phyloP scores from a whole-genome alignment of 1,140 invertebrate species.

The Leptinotarsa undecemlineata region DNA sequence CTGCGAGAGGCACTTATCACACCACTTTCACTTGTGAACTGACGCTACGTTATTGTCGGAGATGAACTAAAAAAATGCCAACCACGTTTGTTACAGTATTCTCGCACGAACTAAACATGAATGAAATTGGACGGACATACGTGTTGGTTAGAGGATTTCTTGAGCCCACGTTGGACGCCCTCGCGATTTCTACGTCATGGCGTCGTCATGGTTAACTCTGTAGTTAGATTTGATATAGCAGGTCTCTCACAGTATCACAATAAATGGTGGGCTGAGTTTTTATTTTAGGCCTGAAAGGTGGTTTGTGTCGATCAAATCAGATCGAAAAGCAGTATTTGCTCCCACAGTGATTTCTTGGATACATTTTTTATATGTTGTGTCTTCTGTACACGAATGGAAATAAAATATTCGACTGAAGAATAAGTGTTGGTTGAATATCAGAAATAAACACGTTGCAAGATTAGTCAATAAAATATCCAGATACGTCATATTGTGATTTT shows the following conservation, averaged over 20 bases:
- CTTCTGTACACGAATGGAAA: neutral
- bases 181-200: conserved; percentile 24
- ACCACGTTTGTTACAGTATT: neutral
- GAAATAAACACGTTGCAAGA: too few species aligned
- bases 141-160: conserved; percentile 25
- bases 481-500: too few species aligned
- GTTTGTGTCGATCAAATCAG: neutral
- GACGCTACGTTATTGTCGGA: neutral
- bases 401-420: too few species aligned
- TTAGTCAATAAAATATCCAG: too few species aligned
- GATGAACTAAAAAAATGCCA: neutral
- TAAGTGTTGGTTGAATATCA: too few species aligned
- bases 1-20: neutral
- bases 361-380: neutral
- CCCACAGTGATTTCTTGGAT: too few species aligned
- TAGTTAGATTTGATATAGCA: conserved; percentile 10
- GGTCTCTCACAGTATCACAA: conserved; percentile 1
- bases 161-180: conserved; percentile 28
- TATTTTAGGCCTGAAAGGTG: conserved; percentile 10
- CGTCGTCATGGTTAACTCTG: conserved; percentile 27
- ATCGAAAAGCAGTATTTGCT: too few species aligned
- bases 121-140: conserved; percentile 27
- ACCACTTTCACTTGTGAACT: neutral
- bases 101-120: conserved; percentile 20
- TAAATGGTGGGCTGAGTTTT: conserved; percentile 1